Percentiles rank a stretch among this genome's conserved stretches.
phyloP scores from a whole-genome alignment of 1,140 invertebrate genomes.

The Polypedilum pembai region DNA sequence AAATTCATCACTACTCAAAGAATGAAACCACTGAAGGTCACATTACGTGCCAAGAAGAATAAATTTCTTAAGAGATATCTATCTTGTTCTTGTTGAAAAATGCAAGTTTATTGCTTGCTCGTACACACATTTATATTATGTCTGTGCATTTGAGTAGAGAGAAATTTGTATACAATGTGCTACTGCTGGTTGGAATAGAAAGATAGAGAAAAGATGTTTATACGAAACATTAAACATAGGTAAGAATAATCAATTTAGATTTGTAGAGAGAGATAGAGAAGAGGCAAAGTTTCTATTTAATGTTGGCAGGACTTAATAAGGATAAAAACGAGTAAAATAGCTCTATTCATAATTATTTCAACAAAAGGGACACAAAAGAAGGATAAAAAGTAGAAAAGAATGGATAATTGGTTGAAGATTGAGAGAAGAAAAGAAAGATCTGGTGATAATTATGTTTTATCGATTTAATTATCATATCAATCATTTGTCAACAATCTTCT shows the following conservation, averaged over 20 bases:
- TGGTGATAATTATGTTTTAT: conserved; percentile 23
- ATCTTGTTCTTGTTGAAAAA: too few relatives aligned
- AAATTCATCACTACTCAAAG: background rate
- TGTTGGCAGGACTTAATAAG: conserved; percentile 1
- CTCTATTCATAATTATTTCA: background rate
- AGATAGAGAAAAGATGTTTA: conserved; percentile 22
- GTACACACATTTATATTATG: conserved; percentile 5
- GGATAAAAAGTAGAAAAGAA: conserved; percentile 9
- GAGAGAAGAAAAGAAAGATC: background rate
- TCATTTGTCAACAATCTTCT: conserved; percentile 15
- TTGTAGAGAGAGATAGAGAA: background rate
- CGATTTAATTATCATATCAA: conserved; percentile 27
- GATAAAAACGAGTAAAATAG: conserved; percentile 1
- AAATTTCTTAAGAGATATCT: background rate
- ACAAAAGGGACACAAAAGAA: background rate
- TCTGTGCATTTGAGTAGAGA: background rate
- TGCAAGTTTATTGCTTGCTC: background rate
- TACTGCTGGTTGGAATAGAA: background rate
- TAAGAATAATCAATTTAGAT: conserved; percentile 26
- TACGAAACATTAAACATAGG: conserved; percentile 26
- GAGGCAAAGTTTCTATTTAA: background rate
- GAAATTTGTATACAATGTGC: conserved; percentile 1
- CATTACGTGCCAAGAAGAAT: background rate
- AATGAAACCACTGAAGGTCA: conserved; percentile 10
- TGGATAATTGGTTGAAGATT: background rate